Conservation (phyloP, 1,140 invertebrate genomes). For the Dinoponera quadriceps region DNA sequence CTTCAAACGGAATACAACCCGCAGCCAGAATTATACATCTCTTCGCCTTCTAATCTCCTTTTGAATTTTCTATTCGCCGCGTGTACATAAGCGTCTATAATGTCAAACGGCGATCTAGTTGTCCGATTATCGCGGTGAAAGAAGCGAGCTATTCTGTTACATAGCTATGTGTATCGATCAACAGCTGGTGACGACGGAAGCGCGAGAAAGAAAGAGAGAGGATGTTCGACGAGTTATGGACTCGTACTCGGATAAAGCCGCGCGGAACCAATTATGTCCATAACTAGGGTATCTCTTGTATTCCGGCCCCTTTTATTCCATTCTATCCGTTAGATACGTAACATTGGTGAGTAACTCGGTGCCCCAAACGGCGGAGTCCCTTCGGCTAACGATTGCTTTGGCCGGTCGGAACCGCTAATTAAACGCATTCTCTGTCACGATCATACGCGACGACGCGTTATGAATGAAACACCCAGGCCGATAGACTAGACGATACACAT, state of each 20-base stretch:
- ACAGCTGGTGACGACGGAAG: background rate
- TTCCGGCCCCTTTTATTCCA: slow-evolving; percentile 9
- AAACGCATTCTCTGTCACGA: slow-evolving; percentile 47
- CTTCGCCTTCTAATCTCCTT: no score
- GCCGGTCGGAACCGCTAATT: slow-evolving; percentile 47
- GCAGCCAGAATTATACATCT: no score
- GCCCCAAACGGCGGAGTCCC: background rate
- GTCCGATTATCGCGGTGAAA: background rate
- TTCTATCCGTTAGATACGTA: slow-evolving; percentile 20
- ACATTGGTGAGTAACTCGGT: slow-evolving; percentile 22
- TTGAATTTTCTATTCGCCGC: no score
- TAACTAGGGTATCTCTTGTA: slow-evolving; percentile 2
- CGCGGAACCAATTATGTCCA: slow-evolving; percentile 31
- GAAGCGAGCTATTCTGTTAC: background rate
- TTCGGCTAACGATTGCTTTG: slow-evolving; percentile 47
- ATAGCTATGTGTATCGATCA: background rate
- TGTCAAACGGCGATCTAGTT: background rate
- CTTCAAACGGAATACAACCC: no score
- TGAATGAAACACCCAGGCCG: slow-evolving; percentile 45
- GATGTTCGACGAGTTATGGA: background rate
- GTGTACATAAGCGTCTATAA: no score
- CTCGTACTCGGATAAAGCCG: slow-evolving; percentile 6
- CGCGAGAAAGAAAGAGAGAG: background rate
- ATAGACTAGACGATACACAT: slow-evolving; percentile 13
- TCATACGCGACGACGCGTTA: slow-evolving; percentile 43